Evolutionary conservation across 1,140 invertebrate genomes (phyloP).

Genomic region (Rhagoletis pomonella): DNA sequence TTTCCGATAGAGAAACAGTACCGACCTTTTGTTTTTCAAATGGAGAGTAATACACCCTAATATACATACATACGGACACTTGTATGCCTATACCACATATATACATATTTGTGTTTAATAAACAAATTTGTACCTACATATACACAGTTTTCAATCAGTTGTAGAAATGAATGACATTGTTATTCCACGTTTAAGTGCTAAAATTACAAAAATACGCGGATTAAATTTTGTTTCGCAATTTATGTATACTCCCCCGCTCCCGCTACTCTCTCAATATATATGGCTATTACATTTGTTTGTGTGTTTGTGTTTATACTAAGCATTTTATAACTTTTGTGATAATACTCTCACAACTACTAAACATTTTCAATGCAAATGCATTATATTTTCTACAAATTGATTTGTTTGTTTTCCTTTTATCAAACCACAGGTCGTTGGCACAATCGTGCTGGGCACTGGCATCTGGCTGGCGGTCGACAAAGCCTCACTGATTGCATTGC

Average conservation of each 20-base stretch:
- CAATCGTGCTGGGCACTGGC: constrained; percentile 82
- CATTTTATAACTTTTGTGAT: neutral
- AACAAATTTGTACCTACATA: too few species aligned
- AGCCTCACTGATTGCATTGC: constrained; percentile 80
- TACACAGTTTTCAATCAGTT: too few species aligned
- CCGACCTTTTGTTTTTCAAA: too few species aligned
- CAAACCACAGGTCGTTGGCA: constrained; percentile 81
- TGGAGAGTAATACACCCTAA: too few species aligned
- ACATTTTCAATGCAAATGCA: too few species aligned
- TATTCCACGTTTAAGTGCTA: neutral
- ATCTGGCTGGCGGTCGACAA: constrained; percentile 85
- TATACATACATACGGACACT: too few species aligned
- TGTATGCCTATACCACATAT: too few species aligned
- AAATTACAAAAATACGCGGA: neutral
- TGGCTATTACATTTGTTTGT: neutral
- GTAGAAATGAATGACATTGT: constrained; percentile 15
- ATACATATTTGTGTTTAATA: too few species aligned
- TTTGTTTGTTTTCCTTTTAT: neutral
- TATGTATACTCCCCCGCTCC: neutral
- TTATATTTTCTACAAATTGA: neutral
- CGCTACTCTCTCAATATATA: neutral
- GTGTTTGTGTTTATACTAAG: neutral
- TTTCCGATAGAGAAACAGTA: too few species aligned
- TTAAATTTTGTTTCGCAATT: neutral
- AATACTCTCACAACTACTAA: too few species aligned